Conservation (phyloP, 2,797 vertebrate genomes). For the Microctenopoma steveboyesi region DNA sequence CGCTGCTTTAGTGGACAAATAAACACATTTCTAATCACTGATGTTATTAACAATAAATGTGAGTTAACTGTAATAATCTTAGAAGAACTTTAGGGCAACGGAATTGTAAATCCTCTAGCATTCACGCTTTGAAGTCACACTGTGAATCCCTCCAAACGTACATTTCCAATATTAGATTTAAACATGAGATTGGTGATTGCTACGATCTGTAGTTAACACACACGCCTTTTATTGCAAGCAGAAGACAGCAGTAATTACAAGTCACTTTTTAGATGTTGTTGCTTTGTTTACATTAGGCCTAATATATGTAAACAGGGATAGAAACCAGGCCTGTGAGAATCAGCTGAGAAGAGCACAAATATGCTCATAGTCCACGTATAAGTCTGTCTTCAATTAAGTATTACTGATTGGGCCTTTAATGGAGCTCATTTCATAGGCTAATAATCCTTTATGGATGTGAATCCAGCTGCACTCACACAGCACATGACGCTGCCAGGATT, state of each 20-base stretch:
- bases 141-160: background rate
- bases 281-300: slow-evolving; percentile 39
- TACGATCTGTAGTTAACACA: slow-evolving; percentile 5
- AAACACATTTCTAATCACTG: background rate
- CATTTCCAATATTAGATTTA: background rate
- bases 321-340: slow-evolving; percentile 46
- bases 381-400: slow-evolving; percentile 67
- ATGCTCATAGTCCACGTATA: slow-evolving; percentile 49
- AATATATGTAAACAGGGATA: slow-evolving; percentile 26
- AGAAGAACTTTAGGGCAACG: background rate
- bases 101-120: background rate
- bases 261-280: slow-evolving; percentile 18
- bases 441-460: slow-evolving; percentile 75
- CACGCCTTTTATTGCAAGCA: background rate
- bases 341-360: slow-evolving; percentile 41
- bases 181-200: slow-evolving; percentile 1
- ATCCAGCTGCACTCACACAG: slow-evolving; percentile 62
- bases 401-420: slow-evolving; percentile 75
- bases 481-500: slow-evolving; percentile 66
- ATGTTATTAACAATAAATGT: background rate
- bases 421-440: slow-evolving; percentile 72
- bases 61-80: background rate
- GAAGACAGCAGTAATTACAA: slow-evolving; percentile 13
- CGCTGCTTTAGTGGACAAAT: slow-evolving; percentile 12
- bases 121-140: background rate